phyloP scores from a whole-genome alignment of 2,113 vertebrate species.

The Pollachius pollachius region DNA sequence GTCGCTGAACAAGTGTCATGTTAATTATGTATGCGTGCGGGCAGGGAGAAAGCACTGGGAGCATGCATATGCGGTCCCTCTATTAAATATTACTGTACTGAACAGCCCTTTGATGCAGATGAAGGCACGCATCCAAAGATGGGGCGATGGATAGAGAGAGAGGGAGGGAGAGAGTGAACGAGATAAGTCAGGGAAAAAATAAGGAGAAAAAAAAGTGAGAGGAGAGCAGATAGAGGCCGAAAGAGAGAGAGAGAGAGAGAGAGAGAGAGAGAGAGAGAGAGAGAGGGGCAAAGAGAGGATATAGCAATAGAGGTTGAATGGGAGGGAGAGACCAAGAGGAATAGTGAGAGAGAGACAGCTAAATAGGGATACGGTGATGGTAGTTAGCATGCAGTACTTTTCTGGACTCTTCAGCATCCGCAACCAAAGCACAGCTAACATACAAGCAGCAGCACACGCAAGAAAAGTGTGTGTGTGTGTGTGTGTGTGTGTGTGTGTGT shows the following conservation, averaged over 20 bases:
- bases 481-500: conserved; percentile 13
- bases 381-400: no score
- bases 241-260: neutral
- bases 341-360: neutral
- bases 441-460: no score
- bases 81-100: conserved; percentile 62
- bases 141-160: conserved; percentile 7
- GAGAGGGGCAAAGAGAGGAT: no score
- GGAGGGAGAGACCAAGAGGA: neutral
- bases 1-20: conserved; percentile 12
- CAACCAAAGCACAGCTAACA: no score
- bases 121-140: conserved; percentile 44
- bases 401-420: no score
- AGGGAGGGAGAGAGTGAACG: neutral
- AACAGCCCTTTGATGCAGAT: conserved; percentile 55
- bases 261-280: neutral
- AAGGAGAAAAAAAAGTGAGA: neutral
- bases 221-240: neutral
- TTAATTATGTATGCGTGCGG: conserved; percentile 58
- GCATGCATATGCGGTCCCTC: conserved; percentile 53
- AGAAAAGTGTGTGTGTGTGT: no score
- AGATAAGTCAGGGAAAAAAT: neutral
- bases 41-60: conserved; percentile 45
- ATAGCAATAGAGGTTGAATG: neutral
- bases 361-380: neutral